Evolutionary conservation across 2,113 vertebrate genomes (phyloP).

Genomic region (Deroptyus accipitrinus): DNA sequence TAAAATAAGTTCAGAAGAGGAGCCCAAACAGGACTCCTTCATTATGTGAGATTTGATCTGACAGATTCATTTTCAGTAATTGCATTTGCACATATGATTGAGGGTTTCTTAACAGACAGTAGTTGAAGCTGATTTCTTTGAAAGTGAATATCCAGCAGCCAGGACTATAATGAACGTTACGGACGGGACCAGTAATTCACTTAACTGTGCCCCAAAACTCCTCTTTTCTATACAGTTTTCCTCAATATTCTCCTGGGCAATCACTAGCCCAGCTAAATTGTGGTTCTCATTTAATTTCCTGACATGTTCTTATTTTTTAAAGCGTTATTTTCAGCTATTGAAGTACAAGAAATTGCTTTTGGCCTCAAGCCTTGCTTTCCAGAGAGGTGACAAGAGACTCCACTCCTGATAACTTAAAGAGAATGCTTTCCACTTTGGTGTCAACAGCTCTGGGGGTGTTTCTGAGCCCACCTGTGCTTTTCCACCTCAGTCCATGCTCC

Average conservation of each 20-base stretch:
- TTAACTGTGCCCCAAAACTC: neutral
- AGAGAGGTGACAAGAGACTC: neutral
- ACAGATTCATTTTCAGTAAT: constrained; percentile 34
- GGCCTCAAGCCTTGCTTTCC: constrained; percentile 17
- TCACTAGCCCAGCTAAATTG: constrained; percentile 23
- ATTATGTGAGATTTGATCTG: neutral
- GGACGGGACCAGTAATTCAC: constrained; percentile 17
- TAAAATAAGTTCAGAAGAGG: neutral
- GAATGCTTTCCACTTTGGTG: neutral
- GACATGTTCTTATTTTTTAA: constrained; percentile 53
- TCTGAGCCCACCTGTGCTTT: neutral
- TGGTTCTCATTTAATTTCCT: constrained; percentile 56
- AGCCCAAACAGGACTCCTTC: neutral
- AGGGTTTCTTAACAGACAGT: neutral
- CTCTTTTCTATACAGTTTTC: constrained; percentile 31
- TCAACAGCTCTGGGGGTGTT: neutral
- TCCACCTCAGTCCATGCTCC: fast-evolving
- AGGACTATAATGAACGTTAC: neutral
- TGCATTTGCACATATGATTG: constrained; percentile 16
- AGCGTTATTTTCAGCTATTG: constrained; percentile 39
- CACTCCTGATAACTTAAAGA: neutral
- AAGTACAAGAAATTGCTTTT: constrained; percentile 47
- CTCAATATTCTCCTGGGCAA: constrained; percentile 25
- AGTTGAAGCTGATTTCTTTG: constrained; percentile 19
- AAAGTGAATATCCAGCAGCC: constrained; percentile 33